Evolutionary conservation across 2,888 invertebrate species (phyloP).

Genomic region (Elegia similella): DNA sequence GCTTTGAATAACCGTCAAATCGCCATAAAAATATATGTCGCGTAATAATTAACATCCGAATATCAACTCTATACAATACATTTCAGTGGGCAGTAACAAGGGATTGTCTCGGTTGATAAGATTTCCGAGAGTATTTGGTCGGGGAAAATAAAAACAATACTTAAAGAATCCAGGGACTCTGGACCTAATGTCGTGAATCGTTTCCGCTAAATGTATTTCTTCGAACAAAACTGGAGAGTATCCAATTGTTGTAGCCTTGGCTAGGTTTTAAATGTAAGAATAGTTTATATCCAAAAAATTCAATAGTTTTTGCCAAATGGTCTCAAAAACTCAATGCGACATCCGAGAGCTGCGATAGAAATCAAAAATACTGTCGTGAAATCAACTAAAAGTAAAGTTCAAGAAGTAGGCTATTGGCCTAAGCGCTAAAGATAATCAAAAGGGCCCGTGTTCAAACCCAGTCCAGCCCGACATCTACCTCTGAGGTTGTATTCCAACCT

Average conservation of each 20-base stretch:
- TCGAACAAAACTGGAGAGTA: conserved; percentile 5
- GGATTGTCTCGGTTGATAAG: conserved; percentile 18
- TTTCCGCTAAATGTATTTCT: conserved; percentile 9
- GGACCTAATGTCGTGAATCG: conserved; percentile 13
- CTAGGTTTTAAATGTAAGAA: not conserved
- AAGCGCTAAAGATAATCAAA: too few species aligned
- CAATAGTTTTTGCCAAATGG: too few species aligned
- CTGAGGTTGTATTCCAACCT: too few species aligned
- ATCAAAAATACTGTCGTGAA: too few species aligned
- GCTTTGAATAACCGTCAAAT: too few species aligned
- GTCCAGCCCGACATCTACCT: too few species aligned
- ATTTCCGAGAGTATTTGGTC: conserved; percentile 10
- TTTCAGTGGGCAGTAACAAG: conserved; percentile 13
- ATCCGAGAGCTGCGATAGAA: too few species aligned
- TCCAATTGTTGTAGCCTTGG: not conserved
- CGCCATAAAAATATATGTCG: too few species aligned
- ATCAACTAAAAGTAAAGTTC: too few species aligned
- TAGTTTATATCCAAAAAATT: not conserved
- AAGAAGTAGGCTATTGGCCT: too few species aligned
- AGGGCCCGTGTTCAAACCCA: too few species aligned
- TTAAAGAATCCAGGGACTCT: conserved; percentile 6
- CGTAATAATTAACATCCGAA: not conserved
- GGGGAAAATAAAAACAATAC: conserved; percentile 14
- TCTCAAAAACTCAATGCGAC: too few species aligned
- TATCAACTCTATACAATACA: not conserved